These are phyloP conservation scores for Cataglyphis hispanica DNA, from an alignment of 1,140 invertebrate species.

Conservation along the genomic window DNA sequence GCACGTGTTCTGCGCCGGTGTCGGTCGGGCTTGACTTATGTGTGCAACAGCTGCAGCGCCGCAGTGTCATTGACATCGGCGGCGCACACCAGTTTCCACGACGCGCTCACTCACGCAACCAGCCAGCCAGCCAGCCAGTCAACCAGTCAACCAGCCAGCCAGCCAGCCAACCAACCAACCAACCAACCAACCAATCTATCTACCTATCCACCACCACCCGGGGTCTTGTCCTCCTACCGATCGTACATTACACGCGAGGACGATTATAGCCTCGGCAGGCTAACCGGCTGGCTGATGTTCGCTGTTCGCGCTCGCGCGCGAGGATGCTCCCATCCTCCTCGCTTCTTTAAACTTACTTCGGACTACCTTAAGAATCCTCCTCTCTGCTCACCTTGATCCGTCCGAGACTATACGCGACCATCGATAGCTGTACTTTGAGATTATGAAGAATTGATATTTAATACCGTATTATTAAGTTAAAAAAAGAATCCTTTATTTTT, in stretches of 20 bases:
- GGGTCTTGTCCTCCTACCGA: conserved; percentile 79
- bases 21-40: conserved; percentile 79
- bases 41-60: conserved; percentile 80
- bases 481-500: neutral
- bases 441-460: neutral
- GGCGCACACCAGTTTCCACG: conserved; percentile 78
- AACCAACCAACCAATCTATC: conserved; percentile 1
- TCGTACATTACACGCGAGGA: conserved; percentile 82
- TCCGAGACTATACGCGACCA: neutral
- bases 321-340: conserved; percentile 55
- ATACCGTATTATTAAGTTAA: neutral
- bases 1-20: conserved; percentile 74
- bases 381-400: neutral
- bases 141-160: neutral
- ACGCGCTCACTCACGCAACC: conserved; percentile 73
- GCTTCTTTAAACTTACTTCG: conserved; percentile 35
- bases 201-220: conserved; percentile 39
- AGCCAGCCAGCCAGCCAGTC: conserved; percentile 57
- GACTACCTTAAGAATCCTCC: neutral
- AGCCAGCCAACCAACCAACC: conserved; percentile 32
- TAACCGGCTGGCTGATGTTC: conserved; percentile 74
- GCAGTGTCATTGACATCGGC: conserved; percentile 85
- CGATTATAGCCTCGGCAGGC: conserved; percentile 80
- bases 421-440: neutral
- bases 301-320: conserved; percentile 72